These are phyloP conservation scores for Riparia riparia DNA, from an alignment of 2,113 vertebrate genomes.

Conservation along the genomic window DNA sequence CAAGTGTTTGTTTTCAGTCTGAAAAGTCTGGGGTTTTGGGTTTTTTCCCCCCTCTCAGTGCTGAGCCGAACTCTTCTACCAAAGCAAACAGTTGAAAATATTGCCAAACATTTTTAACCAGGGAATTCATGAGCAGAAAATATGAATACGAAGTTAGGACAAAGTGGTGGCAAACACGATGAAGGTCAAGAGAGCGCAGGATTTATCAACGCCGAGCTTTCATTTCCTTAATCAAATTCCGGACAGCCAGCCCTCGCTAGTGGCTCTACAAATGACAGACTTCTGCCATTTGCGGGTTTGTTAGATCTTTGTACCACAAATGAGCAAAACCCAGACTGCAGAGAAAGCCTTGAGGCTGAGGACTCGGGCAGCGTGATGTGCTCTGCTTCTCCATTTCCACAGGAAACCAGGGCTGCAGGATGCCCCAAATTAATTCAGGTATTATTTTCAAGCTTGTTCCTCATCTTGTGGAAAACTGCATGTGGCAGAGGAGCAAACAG, in stretches of 20 bases:
- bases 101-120: neutral
- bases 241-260: neutral
- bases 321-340: neutral
- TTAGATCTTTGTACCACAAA: neutral
- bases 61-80: neutral
- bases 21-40: neutral
- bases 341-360: neutral
- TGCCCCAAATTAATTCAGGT: neutral
- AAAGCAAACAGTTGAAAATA: neutral
- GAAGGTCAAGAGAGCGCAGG: neutral
- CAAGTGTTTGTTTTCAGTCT: neutral
- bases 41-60: neutral
- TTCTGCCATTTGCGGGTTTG: neutral
- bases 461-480: neutral
- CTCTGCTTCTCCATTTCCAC: neutral
- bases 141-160: neutral
- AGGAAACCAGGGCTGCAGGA: neutral
- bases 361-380: fast-evolving
- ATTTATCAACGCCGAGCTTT: neutral
- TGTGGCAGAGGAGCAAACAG: conserved; percentile 17
- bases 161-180: neutral
- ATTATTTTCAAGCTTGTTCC: neutral
- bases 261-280: neutral
- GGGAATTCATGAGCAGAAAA: neutral
- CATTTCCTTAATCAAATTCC: neutral